These are phyloP conservation scores for Drosophila nigritarsus DNA, from an alignment of 2,888 invertebrate genomes.

Conservation along the genomic window DNA sequence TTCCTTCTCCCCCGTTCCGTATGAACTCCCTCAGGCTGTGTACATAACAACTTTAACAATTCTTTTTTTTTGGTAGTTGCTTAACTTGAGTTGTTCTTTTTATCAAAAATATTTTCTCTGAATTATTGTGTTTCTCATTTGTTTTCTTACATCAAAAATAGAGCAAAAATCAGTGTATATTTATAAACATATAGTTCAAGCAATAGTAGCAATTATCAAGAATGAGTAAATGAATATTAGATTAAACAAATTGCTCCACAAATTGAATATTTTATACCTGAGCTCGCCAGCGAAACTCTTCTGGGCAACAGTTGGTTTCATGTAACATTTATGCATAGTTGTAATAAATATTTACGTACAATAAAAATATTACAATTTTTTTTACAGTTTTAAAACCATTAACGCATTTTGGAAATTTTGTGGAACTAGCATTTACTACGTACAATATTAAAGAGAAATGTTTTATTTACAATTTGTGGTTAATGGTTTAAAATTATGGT, in stretches of 20 bases:
- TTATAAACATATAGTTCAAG: not conserved
- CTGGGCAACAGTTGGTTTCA: not conserved
- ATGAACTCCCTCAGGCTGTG: conserved; percentile 8
- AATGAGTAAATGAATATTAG: conserved; percentile 1
- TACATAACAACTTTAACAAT: conserved; percentile 10
- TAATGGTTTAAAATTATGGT: not conserved
- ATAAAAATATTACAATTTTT: conserved; percentile 25
- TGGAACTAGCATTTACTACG: conserved; percentile 24
- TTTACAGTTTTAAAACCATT: conserved; percentile 18
- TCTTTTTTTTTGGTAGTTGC: conserved; percentile 5
- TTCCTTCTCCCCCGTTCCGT: not conserved
- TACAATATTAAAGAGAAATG: not conserved
- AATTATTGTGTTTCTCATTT: not conserved
- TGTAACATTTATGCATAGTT: conserved; percentile 5
- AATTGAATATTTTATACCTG: conserved; percentile 3
- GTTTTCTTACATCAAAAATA: not conserved
- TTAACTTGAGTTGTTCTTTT: conserved; percentile 13
- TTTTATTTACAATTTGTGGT: conserved; percentile 9
- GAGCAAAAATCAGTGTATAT: conserved; percentile 13
- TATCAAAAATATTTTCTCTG: conserved; percentile 44
- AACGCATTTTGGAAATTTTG: conserved; percentile 6
- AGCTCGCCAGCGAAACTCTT: conserved; percentile 50
- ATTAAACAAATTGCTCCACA: not conserved
- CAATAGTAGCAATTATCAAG: not conserved
- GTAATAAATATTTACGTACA: conserved; percentile 19